These are phyloP conservation scores for Timema podura DNA, from an alignment of 2,888 invertebrate species.

Conservation along the genomic window DNA sequence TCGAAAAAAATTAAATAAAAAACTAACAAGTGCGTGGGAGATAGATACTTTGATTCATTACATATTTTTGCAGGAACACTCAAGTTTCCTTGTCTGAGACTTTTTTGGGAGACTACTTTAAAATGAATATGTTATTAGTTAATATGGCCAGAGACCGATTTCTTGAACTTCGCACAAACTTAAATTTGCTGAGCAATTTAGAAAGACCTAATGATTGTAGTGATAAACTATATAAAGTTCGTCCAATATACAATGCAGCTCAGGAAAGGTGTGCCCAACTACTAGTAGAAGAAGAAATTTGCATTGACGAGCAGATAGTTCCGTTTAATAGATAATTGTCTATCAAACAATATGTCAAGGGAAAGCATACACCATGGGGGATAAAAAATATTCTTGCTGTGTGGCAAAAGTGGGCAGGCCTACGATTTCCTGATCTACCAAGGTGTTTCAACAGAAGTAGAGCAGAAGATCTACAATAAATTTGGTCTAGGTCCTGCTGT, in stretches of 20 bases:
- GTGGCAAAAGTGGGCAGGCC: conserved; percentile 35
- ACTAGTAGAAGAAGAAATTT: conserved; percentile 46
- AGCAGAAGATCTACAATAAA: conserved; percentile 20
- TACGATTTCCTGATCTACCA: conserved; percentile 40
- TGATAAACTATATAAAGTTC: conserved; percentile 31
- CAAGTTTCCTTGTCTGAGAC: too few species aligned
- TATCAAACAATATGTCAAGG: conserved; percentile 37
- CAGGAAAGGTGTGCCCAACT: conserved; percentile 39
- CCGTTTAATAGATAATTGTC: conserved; percentile 36
- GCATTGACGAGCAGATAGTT: conserved; percentile 39
- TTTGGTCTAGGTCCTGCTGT: conserved; percentile 31
- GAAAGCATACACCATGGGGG: conserved; percentile 39
- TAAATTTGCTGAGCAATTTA: too few species aligned
- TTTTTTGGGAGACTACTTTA: too few species aligned
- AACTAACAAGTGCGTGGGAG: too few species aligned
- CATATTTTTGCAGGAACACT: too few species aligned
- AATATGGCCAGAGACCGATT: too few species aligned
- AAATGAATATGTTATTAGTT: too few species aligned
- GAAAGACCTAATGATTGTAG: too few species aligned
- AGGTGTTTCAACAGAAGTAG: conserved; percentile 30
- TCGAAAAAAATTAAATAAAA: too few species aligned
- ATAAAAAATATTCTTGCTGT: conserved; percentile 36
- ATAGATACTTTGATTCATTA: too few species aligned
- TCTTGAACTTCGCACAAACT: too few species aligned
- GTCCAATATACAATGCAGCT: conserved; percentile 31